Conservation (phyloP, 92 coral and sea anemone genomes). For the Bergia sp. region DNA sequence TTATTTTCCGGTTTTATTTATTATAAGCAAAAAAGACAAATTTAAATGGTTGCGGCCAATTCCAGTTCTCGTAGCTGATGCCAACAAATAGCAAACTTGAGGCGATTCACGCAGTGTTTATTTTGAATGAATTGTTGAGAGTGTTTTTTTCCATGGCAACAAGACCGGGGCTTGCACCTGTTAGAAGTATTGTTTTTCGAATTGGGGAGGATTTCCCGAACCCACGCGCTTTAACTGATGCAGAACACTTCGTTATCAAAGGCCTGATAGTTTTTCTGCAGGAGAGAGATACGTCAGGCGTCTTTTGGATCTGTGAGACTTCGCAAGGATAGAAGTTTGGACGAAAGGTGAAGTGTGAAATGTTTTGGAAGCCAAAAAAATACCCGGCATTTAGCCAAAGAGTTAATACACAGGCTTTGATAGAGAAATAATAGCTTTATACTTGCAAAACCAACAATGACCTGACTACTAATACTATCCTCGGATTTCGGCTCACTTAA, state of each 20-base stretch:
- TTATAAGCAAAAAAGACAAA: not conserved
- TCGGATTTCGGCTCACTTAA: not conserved
- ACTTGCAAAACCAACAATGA: constrained; percentile 40
- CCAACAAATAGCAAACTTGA: not conserved
- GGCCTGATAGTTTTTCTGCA: constrained; percentile 13
- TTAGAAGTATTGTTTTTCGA: constrained; percentile 25
- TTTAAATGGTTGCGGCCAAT: not conserved
- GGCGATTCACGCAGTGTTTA: constrained; percentile 14
- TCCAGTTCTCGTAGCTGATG: not conserved
- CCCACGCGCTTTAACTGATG: constrained; percentile 19
- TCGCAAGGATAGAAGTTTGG: not conserved
- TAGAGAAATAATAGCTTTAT: constrained; percentile 31
- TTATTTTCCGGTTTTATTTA: not conserved
- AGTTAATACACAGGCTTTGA: constrained; percentile 27
- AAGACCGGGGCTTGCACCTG: constrained; percentile 29
- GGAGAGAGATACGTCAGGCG: not conserved
- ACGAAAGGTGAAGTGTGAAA: constrained; percentile 7
- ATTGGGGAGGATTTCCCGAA: not conserved
- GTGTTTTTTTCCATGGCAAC: constrained; percentile 67
- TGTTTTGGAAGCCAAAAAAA: not conserved
- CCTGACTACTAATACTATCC: not conserved
- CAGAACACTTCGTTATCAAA: not conserved
- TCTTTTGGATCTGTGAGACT: not conserved
- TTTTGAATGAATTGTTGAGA: constrained; percentile 30
- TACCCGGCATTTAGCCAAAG: constrained; percentile 8